phyloP scores from a whole-genome alignment of 2,113 vertebrate species.

The Peucedramus taeniatus region DNA sequence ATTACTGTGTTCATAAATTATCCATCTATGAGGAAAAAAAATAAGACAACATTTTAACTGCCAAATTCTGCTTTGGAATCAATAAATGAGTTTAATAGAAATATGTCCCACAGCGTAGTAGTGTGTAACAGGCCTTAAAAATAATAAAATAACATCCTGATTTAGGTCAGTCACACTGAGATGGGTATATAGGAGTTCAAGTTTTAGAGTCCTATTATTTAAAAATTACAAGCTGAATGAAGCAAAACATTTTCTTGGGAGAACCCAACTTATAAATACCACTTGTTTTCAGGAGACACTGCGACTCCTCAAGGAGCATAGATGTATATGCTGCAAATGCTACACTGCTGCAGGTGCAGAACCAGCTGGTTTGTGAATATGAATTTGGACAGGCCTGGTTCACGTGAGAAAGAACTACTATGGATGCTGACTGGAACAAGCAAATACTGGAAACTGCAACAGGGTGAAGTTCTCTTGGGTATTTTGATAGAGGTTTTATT shows the following conservation, averaged over 20 bases:
- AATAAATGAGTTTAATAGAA: neutral
- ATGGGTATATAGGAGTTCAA: neutral
- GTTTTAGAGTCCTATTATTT: neutral
- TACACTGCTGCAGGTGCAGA: neutral
- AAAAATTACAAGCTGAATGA: neutral
- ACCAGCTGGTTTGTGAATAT: neutral
- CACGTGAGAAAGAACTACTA: neutral
- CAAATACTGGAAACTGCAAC: neutral
- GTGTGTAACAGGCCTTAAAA: neutral
- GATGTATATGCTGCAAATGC: neutral
- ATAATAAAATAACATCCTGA: neutral
- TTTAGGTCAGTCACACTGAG: neutral
- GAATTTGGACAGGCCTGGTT: neutral
- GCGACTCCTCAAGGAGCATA: neutral
- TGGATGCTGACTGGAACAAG: neutral
- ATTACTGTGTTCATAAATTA: slow-evolving; percentile 85
- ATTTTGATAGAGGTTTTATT: neutral
- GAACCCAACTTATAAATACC: neutral
- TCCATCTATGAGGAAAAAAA: slow-evolving; percentile 76
- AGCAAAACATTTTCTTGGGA: neutral
- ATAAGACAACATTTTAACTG: neutral
- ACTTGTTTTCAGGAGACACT: neutral
- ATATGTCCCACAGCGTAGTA: neutral
- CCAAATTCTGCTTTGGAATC: neutral
- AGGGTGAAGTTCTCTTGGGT: neutral